A percentile compares a stretch with the other conserved stretches of the same genome.
Conservation (phyloP, 1,140 invertebrate genomes). For the Magallana ariakensis region DNA sequence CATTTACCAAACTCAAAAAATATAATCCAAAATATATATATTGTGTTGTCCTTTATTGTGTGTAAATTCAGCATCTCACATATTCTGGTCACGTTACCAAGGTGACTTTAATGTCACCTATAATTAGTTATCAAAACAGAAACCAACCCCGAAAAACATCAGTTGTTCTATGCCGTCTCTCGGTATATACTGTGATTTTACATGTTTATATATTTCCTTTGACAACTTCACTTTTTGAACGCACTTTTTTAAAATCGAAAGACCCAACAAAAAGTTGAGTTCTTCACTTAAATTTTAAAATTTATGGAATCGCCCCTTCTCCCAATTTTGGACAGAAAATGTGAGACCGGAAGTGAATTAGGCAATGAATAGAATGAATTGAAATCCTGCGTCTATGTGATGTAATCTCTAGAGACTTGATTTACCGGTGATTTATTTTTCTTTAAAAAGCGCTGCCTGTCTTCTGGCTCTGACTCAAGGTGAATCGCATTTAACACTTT, state of each 20-base stretch:
- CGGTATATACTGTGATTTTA: neutral
- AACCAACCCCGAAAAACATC: neutral
- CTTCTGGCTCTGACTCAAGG: slow-evolving; percentile 16
- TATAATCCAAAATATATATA: slow-evolving; percentile 57
- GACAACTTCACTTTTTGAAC: neutral
- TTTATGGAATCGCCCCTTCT: no score
- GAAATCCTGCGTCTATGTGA: slow-evolving; percentile 26
- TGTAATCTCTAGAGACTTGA: neutral
- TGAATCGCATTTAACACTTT: slow-evolving; percentile 38
- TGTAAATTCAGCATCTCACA: slow-evolving; percentile 57
- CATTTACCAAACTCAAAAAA: slow-evolving; percentile 56
- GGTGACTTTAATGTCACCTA: slow-evolving; percentile 31
- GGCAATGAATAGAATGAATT: slow-evolving; percentile 24
- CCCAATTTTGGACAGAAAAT: neutral
- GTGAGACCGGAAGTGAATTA: slow-evolving; percentile 5
- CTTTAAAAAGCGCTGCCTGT: slow-evolving; percentile 8
- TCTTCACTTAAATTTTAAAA: no score
- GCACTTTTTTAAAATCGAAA: neutral
- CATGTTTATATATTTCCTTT: neutral
- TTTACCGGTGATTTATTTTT: neutral
- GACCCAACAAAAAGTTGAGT: no score
- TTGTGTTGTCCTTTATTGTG: slow-evolving; percentile 55
- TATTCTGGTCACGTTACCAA: slow-evolving; percentile 49
- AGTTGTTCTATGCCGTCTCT: neutral
- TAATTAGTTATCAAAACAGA: neutral